Evolutionary conservation across 2,888 invertebrate species (phyloP).

Genomic region (Macaria notata): DNA sequence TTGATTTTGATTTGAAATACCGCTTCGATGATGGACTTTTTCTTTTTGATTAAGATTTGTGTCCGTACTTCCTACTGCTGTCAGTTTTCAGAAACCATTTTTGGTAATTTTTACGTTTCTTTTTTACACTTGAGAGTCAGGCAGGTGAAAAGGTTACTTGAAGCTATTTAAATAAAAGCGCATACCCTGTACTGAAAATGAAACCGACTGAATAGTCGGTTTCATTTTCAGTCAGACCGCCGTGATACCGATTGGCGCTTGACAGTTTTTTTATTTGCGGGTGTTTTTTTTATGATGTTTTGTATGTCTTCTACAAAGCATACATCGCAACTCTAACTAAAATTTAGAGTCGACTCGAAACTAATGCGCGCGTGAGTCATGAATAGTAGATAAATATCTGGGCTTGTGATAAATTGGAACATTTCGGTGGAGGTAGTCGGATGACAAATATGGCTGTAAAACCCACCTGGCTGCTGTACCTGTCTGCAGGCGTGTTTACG

Average conservation of each 20-base stretch:
- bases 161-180: too few relatives aligned
- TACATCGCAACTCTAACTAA: not conserved
- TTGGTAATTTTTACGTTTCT: not conserved
- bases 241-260: too few relatives aligned
- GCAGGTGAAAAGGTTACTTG: too few relatives aligned
- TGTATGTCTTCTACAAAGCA: too few relatives aligned
- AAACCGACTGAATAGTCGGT: too few relatives aligned
- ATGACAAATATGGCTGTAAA: slow-evolving; percentile 74
- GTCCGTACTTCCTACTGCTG: not conserved
- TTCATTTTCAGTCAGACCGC: too few relatives aligned
- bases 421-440: slow-evolving; percentile 58
- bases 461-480: slow-evolving; percentile 65
- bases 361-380: slow-evolving; percentile 28
- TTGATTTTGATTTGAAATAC: not conserved
- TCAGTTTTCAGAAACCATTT: not conserved
- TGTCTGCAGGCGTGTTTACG: slow-evolving; percentile 57
- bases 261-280: too few relatives aligned
- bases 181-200: too few relatives aligned
- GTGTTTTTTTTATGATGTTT: too few relatives aligned
- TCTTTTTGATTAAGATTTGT: too few relatives aligned
- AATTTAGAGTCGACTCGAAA: not conserved
- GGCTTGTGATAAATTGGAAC: slow-evolving; percentile 63
- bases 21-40: too few relatives aligned
- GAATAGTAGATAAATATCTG: slow-evolving; percentile 58
- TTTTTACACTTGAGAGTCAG: not conserved